Evolutionary conservation across 2,797 vertebrate genomes (phyloP).

Genomic region (Erethizon dorsatum): DNA sequence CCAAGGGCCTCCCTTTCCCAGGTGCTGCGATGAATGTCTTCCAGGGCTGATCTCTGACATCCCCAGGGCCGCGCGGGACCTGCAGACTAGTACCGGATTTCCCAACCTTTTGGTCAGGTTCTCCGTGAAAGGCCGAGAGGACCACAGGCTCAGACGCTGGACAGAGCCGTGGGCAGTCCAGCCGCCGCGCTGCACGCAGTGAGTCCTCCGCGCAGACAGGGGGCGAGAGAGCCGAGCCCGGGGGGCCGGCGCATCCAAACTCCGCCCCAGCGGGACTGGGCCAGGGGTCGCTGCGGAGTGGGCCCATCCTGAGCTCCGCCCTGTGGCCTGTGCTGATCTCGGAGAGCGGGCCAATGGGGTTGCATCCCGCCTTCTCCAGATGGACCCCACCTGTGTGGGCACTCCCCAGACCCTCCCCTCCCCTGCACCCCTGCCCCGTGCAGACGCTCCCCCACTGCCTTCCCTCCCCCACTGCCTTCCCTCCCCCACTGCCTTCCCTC

Average conservation of each 20-base stretch:
- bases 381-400: neutral
- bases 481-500: neutral
- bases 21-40: neutral
- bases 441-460: neutral
- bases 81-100: rapidly evolving
- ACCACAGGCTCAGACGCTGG: neutral
- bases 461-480: neutral
- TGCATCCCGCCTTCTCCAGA: neutral
- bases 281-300: neutral
- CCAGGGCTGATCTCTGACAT: neutral
- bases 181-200: neutral
- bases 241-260: neutral
- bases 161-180: neutral
- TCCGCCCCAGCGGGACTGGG: neutral
- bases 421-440: neutral
- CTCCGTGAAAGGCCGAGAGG: neutral
- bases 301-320: rapidly evolving
- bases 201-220: neutral
- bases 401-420: neutral
- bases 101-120: neutral
- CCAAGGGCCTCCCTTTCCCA: rapidly evolving
- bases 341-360: neutral
- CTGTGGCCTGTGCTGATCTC: neutral
- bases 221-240: neutral
- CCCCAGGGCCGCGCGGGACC: neutral